Base-by-base conservation (phyloP, 2,113 vertebrate species). In the Labrus mixtus region DNA sequence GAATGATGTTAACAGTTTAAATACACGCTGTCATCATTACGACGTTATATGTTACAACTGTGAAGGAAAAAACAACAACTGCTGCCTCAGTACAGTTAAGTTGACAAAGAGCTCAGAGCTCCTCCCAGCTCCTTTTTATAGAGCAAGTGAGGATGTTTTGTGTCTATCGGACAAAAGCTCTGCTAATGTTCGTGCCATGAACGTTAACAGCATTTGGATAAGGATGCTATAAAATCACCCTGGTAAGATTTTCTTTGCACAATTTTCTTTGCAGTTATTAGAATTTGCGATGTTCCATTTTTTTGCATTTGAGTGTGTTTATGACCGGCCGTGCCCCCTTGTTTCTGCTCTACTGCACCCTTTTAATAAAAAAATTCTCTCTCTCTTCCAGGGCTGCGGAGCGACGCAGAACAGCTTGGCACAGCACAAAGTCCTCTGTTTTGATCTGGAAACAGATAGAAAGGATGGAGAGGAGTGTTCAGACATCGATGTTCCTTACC, bases 301-400 rank as follows among this genome's bases (percentile, higher is more conserved):
- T 17, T 39, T 8, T 39, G 25, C 15, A 59, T 60, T 13, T 53
- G 1, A 19, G 39, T 63, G 37, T 4, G 1, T 43, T 11, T 59
- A n/a, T 1, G 50, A 3, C 1, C 43, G 8, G 53, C 1, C 43
- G 8, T 58, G 22, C 1, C 10, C 62, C 17, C 1, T 16, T 64
- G 33, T 62, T 25, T 20, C 19, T 67, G 22, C 22, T 46, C 20
- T 72, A n/a, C 15, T 54, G 46, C 46, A 33, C 5, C 17, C 4
- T 19, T 19, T 48, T 5, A 48, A 80, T 23, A 54, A 2, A 59
- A 15, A 36, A 71, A 53, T 46, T 25, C 5, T 73, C 46, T 65
- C 36, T 46, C 45, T 63, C 23, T 76, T 56, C 3, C 63, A 88
- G 64, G 76, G 63, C 60, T 73, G 78, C 0, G 39, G 79, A 64